phyloP scores from a whole-genome alignment of 2,797 vertebrate genomes.

The Cyprinodon diabolis region DNA sequence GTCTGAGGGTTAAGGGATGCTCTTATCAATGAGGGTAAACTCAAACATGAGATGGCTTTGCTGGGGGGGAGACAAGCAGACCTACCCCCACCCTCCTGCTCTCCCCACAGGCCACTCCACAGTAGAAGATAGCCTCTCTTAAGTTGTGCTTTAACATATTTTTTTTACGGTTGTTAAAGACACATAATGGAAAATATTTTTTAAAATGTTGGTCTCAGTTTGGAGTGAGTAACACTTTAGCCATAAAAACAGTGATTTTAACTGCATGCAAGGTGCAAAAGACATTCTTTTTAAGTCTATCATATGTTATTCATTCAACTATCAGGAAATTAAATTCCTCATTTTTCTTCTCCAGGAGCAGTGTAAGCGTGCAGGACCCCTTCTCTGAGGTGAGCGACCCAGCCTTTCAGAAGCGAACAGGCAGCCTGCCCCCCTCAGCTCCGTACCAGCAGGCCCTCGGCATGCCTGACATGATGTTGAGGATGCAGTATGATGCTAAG shows the following conservation, averaged over 20 bases:
- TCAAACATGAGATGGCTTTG: no score
- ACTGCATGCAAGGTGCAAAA: no score
- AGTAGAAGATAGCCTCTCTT: no score
- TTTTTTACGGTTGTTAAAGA: no score
- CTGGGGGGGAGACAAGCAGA: no score
- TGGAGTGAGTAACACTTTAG: background rate
- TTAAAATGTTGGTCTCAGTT: no score
- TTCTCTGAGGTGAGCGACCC: constrained; percentile 95
- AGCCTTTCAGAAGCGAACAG: constrained; percentile 89
- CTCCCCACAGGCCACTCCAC: no score
- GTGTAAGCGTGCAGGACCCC: constrained; percentile 93
- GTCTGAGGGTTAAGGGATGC: no score
- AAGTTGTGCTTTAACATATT: no score
- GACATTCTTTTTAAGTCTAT: background rate
- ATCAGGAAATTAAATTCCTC: background rate
- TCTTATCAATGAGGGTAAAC: no score
- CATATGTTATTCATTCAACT: background rate
- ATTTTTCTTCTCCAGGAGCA: constrained; percentile 80
- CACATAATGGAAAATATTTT: no score
- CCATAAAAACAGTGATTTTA: background rate
- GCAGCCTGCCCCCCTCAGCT: constrained; percentile 88
- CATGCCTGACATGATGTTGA: constrained; percentile 94
- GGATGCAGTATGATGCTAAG: constrained; percentile 97
- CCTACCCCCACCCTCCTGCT: no score
- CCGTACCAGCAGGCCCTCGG: constrained; percentile 91